These are phyloP conservation scores for Euwallacea fornicatus DNA, from an alignment of 1,140 invertebrate species.

Conservation along the genomic window DNA sequence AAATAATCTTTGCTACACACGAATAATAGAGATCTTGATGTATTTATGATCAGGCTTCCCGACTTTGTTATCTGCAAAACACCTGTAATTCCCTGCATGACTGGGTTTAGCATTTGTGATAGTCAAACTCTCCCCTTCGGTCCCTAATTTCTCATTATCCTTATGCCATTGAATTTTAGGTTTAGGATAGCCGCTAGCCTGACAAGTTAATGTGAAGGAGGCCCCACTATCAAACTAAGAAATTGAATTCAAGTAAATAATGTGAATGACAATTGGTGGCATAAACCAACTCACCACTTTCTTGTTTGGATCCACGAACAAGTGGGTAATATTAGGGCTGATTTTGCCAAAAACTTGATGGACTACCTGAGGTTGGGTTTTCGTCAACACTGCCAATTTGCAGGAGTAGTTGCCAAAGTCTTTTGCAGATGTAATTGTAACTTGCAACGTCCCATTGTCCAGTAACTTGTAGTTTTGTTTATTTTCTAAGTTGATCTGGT, in stretches of 20 bases:
- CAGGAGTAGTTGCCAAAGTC: conserved; percentile 28
- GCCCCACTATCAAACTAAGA: conserved; percentile 41
- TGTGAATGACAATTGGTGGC: neutral
- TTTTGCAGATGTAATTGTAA: neutral
- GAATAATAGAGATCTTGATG: conserved; percentile 43
- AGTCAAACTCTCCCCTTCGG: conserved; percentile 42
- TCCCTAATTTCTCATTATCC: conserved; percentile 37
- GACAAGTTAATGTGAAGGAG: conserved; percentile 41
- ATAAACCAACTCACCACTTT: conserved; percentile 21
- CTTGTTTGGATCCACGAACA: conserved; percentile 6
- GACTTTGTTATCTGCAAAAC: conserved; percentile 47
- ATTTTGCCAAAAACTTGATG: conserved; percentile 7
- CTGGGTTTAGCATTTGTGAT: conserved; percentile 40
- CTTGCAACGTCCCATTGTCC: conserved; percentile 14
- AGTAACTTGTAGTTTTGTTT: conserved; percentile 7
- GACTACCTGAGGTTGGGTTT: conserved; percentile 2
- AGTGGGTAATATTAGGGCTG: conserved; percentile 8
- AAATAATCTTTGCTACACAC: conserved; percentile 30
- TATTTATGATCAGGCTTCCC: conserved; percentile 40
- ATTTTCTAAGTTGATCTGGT: neutral
- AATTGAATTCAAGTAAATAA: conserved; percentile 7
- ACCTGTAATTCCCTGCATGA: conserved; percentile 43
- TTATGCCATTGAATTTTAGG: conserved; percentile 46
- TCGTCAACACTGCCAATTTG: neutral
- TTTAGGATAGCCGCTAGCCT: conserved; percentile 43